Evolutionary conservation across 1,140 invertebrate species (phyloP).

Genomic region (Caenorhabditis inopinata): DNA sequence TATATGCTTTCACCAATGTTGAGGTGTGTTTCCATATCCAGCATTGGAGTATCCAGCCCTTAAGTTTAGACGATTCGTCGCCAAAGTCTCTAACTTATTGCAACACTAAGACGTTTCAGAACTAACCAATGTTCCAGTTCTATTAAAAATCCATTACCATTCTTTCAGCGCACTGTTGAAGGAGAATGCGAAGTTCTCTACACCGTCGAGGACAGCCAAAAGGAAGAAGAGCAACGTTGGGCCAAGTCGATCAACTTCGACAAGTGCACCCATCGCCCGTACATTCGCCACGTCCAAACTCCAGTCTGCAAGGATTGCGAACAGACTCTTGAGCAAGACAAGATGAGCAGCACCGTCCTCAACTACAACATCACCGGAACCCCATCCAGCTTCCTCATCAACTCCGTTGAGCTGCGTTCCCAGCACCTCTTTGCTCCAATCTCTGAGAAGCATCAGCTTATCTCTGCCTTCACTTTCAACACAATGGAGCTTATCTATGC

Average conservation of each 20-base stretch:
- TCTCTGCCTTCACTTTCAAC: conserved; percentile 35
- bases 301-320: conserved; percentile 39
- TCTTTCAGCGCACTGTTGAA: conserved; percentile 41
- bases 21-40: not conserved
- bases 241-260: conserved; percentile 46
- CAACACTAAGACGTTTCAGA: too few relatives aligned
- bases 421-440: conserved; percentile 33
- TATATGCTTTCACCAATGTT: not conserved
- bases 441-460: conserved; percentile 35
- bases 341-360: conserved; percentile 39
- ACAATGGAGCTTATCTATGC: conserved; percentile 35
- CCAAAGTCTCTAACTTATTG: too few relatives aligned
- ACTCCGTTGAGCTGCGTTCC: conserved; percentile 40
- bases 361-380: conserved; percentile 40
- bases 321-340: conserved; percentile 29
- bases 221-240: conserved; percentile 34
- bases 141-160: too few relatives aligned
- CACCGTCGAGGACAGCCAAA: conserved; percentile 29
- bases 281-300: conserved; percentile 37
- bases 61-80: too few relatives aligned
- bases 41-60: too few relatives aligned
- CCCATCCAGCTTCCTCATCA: conserved; percentile 40
- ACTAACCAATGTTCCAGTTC: too few relatives aligned
- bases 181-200: conserved; percentile 46
- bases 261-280: conserved; percentile 35